Conservation (phyloP, 2,113 vertebrate genomes). For the Catharus bicknelli region DNA sequence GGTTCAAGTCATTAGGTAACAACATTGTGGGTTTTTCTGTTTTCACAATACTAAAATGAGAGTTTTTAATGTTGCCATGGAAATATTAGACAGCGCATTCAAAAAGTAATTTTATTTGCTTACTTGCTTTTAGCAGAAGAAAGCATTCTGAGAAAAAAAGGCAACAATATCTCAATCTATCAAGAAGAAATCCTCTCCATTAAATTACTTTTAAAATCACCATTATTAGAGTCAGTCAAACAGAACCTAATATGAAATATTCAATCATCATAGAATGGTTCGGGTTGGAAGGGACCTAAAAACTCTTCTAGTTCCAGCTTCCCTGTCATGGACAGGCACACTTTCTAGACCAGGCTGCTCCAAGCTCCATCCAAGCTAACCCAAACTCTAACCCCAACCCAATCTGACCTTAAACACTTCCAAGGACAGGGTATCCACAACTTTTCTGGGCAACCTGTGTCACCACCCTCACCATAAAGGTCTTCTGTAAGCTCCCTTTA, state of each 20-base stretch:
- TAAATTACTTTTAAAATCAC: constrained; percentile 7
- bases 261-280: background rate
- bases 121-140: background rate
- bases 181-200: background rate
- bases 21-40: background rate
- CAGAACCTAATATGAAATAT: background rate
- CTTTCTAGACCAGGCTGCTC: background rate
- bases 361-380: background rate
- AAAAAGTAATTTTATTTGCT: constrained; percentile 8
- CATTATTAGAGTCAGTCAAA: constrained; percentile 8
- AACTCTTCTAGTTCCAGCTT: background rate
- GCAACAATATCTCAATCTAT: background rate
- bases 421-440: background rate
- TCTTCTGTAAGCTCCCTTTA: background rate
- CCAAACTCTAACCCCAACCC: accelerated
- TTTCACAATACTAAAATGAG: background rate
- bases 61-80: constrained; percentile 22
- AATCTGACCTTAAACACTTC: background rate
- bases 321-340: background rate
- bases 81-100: background rate
- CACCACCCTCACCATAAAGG: background rate
- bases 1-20: constrained; percentile 8
- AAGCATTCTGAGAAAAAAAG: constrained; percentile 5
- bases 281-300: background rate
- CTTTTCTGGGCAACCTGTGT: background rate